Percentiles rank a stretch among this genome's conserved stretches.
phyloP scores from a whole-genome alignment of 1,140 invertebrate genomes.

The Rhopalosiphum padi region DNA sequence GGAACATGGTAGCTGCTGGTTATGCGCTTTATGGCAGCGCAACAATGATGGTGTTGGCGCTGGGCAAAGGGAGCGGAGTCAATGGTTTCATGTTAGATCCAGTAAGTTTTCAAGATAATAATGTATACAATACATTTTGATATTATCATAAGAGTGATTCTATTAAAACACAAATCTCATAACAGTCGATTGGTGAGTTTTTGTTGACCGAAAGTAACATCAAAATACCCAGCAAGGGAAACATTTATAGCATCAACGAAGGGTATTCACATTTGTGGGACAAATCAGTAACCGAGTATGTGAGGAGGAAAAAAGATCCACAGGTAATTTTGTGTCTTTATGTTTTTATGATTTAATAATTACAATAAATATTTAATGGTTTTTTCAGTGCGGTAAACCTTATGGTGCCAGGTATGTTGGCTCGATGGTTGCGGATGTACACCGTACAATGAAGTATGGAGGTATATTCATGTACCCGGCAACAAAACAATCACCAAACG shows the following conservation, averaged over 20 bases:
- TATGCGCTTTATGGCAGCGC: slow-evolving; percentile 98
- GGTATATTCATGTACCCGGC: slow-evolving; percentile 99
- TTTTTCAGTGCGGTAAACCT: slow-evolving; percentile 78
- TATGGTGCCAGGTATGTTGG: slow-evolving; percentile 97
- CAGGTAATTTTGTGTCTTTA: slow-evolving; percentile 60
- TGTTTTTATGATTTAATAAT: background rate
- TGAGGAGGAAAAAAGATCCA: slow-evolving; percentile 92
- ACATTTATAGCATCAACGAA: slow-evolving; percentile 97
- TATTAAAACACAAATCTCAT: slow-evolving; percentile 15
- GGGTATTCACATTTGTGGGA: slow-evolving; percentile 81
- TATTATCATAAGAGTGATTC: background rate
- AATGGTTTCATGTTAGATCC: slow-evolving; percentile 99
- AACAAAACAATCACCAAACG: slow-evolving; percentile 87
- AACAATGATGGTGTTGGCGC: slow-evolving; percentile 89
- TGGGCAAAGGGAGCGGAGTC: slow-evolving; percentile 85
- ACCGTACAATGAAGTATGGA: slow-evolving; percentile 96
- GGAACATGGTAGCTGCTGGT: slow-evolving; percentile 90
- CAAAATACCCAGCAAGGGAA: slow-evolving; percentile 82
- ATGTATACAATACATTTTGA: background rate
- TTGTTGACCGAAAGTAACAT: slow-evolving; percentile 94
- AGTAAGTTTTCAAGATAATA: slow-evolving; percentile 63
- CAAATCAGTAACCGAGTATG: slow-evolving; percentile 81
- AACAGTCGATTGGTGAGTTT: slow-evolving; percentile 94
- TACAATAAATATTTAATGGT: slow-evolving; percentile 42
- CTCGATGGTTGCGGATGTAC: slow-evolving; percentile 99